phyloP scores from a whole-genome alignment of 1,140 invertebrate genomes.

The Drosophila nikananu region DNA sequence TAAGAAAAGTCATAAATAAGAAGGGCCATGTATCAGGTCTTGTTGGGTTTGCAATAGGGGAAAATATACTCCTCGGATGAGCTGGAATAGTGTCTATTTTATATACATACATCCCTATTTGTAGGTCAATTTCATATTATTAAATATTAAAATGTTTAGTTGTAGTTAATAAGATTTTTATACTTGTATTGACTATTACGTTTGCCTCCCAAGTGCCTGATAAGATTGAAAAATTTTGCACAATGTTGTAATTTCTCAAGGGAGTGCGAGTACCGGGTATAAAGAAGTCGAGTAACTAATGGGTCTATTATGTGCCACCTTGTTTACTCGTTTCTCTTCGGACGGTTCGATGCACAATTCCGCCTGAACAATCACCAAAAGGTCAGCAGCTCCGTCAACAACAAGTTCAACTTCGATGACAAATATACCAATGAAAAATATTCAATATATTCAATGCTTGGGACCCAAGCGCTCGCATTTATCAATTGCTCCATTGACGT shows the following conservation, averaged over 20 bases:
- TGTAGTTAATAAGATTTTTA: background rate
- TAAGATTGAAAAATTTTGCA: background rate
- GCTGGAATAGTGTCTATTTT: background rate
- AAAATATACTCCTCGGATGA: background rate
- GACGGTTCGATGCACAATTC: constrained; percentile 18
- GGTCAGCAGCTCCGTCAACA: constrained; percentile 55
- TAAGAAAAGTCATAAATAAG: background rate
- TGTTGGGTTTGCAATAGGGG: background rate
- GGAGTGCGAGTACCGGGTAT: background rate
- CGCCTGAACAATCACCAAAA: constrained; percentile 26
- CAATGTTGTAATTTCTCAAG: background rate
- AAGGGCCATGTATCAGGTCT: background rate
- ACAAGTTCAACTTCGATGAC: constrained; percentile 54
- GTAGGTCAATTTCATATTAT: background rate
- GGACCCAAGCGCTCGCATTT: constrained; percentile 21
- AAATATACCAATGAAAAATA: constrained; percentile 21
- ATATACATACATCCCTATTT: background rate
- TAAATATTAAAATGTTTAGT: background rate
- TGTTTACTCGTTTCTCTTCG: constrained; percentile 24
- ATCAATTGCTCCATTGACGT: constrained; percentile 73
- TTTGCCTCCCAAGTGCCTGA: background rate
- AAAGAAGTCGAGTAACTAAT: constrained; percentile 12
- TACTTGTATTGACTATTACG: background rate
- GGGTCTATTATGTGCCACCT: background rate
- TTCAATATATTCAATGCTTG: background rate